Conservation (phyloP, 2,888 invertebrate genomes). For the Phyto melanocephala region DNA sequence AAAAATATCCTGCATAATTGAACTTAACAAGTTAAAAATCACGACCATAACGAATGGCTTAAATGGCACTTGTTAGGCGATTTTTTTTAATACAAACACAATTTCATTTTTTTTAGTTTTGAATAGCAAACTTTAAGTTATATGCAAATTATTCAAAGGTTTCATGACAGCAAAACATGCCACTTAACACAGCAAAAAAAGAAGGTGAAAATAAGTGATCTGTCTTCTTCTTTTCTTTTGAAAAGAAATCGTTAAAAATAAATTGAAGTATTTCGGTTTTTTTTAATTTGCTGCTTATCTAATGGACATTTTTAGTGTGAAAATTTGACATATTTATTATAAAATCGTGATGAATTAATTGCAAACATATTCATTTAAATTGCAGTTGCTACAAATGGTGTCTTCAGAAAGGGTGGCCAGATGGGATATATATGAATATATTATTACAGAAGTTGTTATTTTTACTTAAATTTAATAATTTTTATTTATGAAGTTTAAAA, state of each 20-base stretch:
- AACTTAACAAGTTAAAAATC: slow-evolving; percentile 50
- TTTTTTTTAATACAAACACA: slow-evolving; percentile 10
- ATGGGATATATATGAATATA: too few relatives aligned
- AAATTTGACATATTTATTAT: slow-evolving; percentile 28
- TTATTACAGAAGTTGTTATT: too few relatives aligned
- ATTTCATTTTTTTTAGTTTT: neutral
- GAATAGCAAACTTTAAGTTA: slow-evolving; percentile 14
- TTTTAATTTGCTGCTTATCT: neutral
- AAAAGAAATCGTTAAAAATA: neutral
- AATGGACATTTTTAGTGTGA: slow-evolving; percentile 33
- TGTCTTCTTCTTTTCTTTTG: neutral
- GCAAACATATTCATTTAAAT: slow-evolving; percentile 10
- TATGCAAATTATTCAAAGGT: slow-evolving; percentile 51
- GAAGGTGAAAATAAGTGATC: slow-evolving; percentile 20
- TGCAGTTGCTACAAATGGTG: neutral
- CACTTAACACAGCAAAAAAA: slow-evolving; percentile 17
- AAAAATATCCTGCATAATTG: slow-evolving; percentile 50
- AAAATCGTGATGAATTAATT: slow-evolving; percentile 28
- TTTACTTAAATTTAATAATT: too few relatives aligned
- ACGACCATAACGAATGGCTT: slow-evolving; percentile 45
- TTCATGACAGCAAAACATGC: slow-evolving; percentile 35
- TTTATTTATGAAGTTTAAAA: too few relatives aligned
- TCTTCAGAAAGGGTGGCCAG: neutral
- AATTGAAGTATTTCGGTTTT: neutral
- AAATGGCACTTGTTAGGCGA: slow-evolving; percentile 28